Evolutionary conservation across 2,113 vertebrate species (phyloP).

Genomic region (Ophiodon elongatus): DNA sequence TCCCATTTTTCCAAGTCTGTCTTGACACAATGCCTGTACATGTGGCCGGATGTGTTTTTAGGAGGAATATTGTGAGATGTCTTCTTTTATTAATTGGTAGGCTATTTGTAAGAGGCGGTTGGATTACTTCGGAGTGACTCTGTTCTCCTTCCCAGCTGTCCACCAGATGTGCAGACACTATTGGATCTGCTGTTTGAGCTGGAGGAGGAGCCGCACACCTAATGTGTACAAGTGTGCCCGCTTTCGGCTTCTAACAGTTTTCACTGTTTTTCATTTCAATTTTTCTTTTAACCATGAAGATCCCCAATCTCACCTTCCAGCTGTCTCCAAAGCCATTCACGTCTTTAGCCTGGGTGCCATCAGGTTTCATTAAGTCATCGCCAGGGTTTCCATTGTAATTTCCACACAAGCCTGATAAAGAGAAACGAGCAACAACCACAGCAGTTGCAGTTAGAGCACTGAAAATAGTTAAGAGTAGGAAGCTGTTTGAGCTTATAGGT

Average conservation of each 20-base stretch:
- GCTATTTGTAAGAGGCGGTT: background rate
- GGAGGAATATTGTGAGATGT: background rate
- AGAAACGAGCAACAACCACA: background rate
- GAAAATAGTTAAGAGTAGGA: background rate
- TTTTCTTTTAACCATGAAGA: background rate
- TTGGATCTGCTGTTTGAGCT: background rate
- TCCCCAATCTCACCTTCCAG: conserved; percentile 40
- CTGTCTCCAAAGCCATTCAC: conserved; percentile 31
- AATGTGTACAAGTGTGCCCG: too few species aligned
- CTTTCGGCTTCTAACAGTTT: too few species aligned
- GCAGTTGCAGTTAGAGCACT: background rate
- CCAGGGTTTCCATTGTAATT: conserved; percentile 35
- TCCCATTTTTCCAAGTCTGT: background rate
- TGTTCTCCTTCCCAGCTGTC: too few species aligned
- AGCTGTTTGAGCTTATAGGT: background rate
- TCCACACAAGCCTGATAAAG: conserved; percentile 47
- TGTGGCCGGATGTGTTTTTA: background rate
- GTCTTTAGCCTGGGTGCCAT: conserved; percentile 15
- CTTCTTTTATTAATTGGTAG: background rate
- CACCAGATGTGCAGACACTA: background rate
- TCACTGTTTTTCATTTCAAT: background rate
- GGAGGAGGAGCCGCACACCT: background rate
- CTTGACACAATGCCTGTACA: background rate
- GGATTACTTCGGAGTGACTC: too few species aligned
- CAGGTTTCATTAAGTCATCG: conserved; percentile 38